Conservation (phyloP, 2,113 vertebrate genomes). For the Macheiramphus alcinus region DNA sequence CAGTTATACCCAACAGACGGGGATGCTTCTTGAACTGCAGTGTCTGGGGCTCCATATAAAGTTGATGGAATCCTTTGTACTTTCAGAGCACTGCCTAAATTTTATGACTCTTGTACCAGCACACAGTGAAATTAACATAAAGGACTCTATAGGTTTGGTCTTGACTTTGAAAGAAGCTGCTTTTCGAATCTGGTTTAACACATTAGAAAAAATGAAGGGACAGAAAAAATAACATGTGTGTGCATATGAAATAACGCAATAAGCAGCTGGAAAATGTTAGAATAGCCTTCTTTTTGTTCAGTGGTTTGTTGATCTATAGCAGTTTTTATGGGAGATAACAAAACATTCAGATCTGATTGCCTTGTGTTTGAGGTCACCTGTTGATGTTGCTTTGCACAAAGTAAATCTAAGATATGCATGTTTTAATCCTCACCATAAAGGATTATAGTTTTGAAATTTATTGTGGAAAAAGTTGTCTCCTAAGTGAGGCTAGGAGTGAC, state of each 20-base stretch:
- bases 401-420: background rate
- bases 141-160: background rate
- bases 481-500: background rate
- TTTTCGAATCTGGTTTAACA: background rate
- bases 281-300: background rate
- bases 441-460: background rate
- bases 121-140: background rate
- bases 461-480: background rate
- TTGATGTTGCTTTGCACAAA: background rate
- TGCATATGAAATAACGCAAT: background rate
- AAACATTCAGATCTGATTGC: background rate
- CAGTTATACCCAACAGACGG: background rate
- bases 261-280: background rate
- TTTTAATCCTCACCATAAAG: background rate
- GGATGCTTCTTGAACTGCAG: background rate
- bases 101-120: background rate
- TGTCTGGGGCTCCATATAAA: background rate
- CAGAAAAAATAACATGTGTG: background rate
- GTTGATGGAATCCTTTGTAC: background rate
- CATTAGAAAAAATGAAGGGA: background rate
- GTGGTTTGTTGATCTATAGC: background rate
- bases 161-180: background rate
- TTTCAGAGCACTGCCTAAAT: background rate
- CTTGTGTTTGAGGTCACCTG: background rate
- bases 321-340: background rate